These are phyloP conservation scores for Drosophila pseudotakahashii DNA, from an alignment of 2,888 invertebrate species.

Conservation along the genomic window DNA sequence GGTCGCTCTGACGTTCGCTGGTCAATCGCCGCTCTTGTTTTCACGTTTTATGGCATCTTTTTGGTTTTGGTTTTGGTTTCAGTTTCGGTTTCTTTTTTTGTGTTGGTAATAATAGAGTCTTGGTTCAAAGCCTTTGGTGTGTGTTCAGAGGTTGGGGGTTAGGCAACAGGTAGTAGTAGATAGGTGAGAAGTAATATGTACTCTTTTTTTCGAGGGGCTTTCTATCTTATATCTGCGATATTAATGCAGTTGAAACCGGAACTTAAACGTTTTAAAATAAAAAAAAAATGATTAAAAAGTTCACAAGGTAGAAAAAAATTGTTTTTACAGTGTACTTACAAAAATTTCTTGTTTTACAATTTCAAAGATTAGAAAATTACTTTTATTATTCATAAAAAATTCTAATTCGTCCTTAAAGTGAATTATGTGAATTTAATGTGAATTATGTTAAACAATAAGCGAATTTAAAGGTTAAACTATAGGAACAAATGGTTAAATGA, in stretches of 20 bases:
- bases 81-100: conserved; percentile 37
- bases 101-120: conserved; percentile 60
- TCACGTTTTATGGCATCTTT: conserved; percentile 30
- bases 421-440: too few relatives aligned
- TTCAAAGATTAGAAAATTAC: too few relatives aligned
- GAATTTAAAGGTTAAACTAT: too few relatives aligned
- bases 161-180: conserved; percentile 38
- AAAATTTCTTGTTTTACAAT: too few relatives aligned
- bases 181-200: conserved; percentile 6
- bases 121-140: conserved; percentile 28
- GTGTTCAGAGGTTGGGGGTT: not conserved
- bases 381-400: too few relatives aligned
- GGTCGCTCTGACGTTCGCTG: conserved; percentile 48
- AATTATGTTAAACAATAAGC: too few relatives aligned
- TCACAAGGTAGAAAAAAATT: too few relatives aligned
- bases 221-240: conserved; percentile 12
- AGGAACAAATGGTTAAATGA: too few relatives aligned
- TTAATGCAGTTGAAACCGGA: conserved; percentile 32
- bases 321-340: too few relatives aligned
- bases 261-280: not conserved
- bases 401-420: too few relatives aligned
- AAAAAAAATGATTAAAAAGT: too few relatives aligned
- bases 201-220: not conserved
- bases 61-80: conserved; percentile 17
- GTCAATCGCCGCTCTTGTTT: conserved; percentile 41